Base-by-base conservation (phyloP, 2,797 vertebrate genomes). In the Diglossa cyanea region DNA sequence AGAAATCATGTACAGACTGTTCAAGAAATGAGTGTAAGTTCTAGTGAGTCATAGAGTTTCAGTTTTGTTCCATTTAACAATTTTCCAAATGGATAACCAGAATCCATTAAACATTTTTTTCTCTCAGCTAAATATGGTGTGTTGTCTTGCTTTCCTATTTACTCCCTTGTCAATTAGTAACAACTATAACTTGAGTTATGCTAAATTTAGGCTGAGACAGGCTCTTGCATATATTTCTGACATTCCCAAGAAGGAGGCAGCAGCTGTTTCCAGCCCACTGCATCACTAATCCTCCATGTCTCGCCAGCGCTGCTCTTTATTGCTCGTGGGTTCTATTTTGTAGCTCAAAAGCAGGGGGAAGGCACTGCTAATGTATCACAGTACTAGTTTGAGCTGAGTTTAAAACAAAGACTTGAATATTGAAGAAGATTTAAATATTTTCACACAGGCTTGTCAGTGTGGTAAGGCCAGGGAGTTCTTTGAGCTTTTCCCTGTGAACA, bases 221-320 rank as follows among this genome's bases (percentile, higher is more conserved):
- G 28, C 63, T 93, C 78, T 62, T 94, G 74, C 50, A 42, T 81
- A 4, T 78, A 85, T 93, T 88, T 92, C 58, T 63, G 31, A 48
- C 44, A 26, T 60, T 90, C 72, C 62, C 40, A 37, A 86, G 87
- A 83, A 85, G 73, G 58, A 74, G 89, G 57, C 51, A 91, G 88
- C 82, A 90, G 86, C 82, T 93, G 82, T 91, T 94, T 93, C 54
- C 80, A 93, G 63, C 85, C 67, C 79, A 79, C 75, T 88, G 26
- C 58, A 71, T 91, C 58, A 51, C 40, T 93, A 75, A 92, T 89
- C 66, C 77, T 84, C 44, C 57, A 5, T 8, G 1, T 86, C 86
- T 81, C 11, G 0, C 55, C 88, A 66, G 76, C 53, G 15, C 50
- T 63, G 72, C 80, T 93, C 67, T 71, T 39, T 79, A 11, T 57